Percentiles rank a stretch among this genome's conserved stretches.
Evolutionary conservation across 2,113 vertebrate species (phyloP).

Genomic region (Urocynchramus pylzowi): DNA sequence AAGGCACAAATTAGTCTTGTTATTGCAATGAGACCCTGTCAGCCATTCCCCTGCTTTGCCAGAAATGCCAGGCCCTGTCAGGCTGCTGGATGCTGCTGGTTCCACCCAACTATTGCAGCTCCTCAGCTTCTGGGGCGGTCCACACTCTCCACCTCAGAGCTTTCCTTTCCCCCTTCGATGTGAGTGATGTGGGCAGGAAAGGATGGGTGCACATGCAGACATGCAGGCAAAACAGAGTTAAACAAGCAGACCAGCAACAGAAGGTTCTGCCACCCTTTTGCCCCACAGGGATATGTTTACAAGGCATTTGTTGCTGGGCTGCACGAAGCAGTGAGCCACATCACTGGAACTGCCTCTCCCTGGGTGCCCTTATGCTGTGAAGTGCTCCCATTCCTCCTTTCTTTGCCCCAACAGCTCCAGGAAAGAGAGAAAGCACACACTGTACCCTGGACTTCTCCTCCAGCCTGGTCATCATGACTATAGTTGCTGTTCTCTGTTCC

Average conservation of each 20-base stretch:
- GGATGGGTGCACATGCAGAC: background rate
- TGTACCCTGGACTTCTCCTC: conserved; percentile 95
- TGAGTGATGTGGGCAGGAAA: background rate
- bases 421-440: background rate
- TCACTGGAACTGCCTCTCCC: background rate
- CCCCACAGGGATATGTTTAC: background rate
- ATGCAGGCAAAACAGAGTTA: background rate
- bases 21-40: background rate
- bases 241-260: background rate
- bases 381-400: background rate
- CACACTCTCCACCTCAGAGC: background rate
- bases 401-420: background rate
- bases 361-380: background rate
- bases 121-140: background rate
- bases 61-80: background rate
- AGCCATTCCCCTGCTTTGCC: background rate
- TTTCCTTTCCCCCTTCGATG: background rate
- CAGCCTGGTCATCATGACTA: conserved; percentile 95
- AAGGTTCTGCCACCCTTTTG: background rate
- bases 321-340: background rate
- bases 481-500: conserved; percentile 91
- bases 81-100: background rate
- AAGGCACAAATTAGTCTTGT: conserved; percentile 16
- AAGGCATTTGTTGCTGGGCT: background rate
- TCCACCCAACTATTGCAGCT: background rate